Percentiles rank a stretch among this genome's conserved stretches.
Evolutionary conservation across 2,113 vertebrate species (phyloP).

Genomic region (Pseudopipra pipra): DNA sequence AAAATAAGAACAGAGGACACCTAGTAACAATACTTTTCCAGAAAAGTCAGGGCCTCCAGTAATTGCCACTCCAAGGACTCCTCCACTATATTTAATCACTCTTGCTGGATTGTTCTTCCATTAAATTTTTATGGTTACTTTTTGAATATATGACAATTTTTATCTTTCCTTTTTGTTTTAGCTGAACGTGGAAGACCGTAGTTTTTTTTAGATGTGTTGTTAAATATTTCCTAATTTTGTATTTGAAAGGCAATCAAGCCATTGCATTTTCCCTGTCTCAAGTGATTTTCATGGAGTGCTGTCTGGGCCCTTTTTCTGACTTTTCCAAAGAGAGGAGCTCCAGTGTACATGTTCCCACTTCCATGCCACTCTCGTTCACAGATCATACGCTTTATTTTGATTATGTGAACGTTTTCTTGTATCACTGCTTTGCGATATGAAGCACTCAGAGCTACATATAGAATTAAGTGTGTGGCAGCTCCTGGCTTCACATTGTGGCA

Average conservation of each 20-base stretch:
- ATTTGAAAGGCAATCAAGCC: not conserved
- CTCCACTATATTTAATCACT: not conserved
- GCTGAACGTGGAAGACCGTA: not conserved
- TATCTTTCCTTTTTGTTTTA: not conserved
- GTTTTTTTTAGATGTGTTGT: not conserved
- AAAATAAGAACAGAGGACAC: not conserved
- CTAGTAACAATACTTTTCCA: not conserved
- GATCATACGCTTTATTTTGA: not conserved
- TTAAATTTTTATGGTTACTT: not conserved
- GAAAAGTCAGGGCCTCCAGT: not conserved
- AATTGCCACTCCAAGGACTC: not conserved
- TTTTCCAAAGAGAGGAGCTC: not conserved
- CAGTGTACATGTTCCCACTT: rapidly evolving
- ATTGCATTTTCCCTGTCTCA: not conserved
- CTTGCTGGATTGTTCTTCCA: not conserved
- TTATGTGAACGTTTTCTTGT: not conserved
- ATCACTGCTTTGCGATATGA: rapidly evolving
- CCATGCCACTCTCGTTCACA: not conserved
- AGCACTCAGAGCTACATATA: not conserved
- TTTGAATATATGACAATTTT: not conserved
- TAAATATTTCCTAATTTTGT: not conserved
- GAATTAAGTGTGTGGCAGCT: not conserved
- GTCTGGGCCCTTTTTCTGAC: not conserved
- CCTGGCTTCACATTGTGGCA: not conserved
- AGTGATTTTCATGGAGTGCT: not conserved